phyloP scores from a whole-genome alignment of 2,113 vertebrate genomes.

The Pelodiscus sinensis region DNA sequence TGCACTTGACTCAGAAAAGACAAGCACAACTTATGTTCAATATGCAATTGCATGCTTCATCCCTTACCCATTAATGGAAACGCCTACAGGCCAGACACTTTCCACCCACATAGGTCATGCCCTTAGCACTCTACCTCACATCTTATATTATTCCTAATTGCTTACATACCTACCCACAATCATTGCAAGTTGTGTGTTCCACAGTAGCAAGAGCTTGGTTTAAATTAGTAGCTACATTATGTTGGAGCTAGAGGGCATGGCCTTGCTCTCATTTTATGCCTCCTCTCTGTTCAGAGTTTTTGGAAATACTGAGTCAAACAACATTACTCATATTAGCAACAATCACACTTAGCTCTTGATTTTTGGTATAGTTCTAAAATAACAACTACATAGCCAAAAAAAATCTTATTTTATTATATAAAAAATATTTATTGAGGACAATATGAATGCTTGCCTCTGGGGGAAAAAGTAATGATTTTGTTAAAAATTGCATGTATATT shows the following conservation, averaged over 20 bases:
- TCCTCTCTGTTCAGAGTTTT: neutral
- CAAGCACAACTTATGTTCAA: neutral
- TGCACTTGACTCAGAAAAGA: neutral
- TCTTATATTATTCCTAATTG: neutral
- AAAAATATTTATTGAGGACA: neutral
- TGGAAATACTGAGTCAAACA: neutral
- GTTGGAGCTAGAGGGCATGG: neutral
- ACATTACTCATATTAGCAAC: neutral
- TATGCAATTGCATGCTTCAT: neutral
- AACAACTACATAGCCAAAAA: neutral
- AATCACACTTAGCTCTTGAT: neutral
- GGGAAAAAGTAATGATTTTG: too few relatives aligned
- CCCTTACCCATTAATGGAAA: accelerated
- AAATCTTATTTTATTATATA: neutral
- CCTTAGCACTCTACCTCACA: neutral
- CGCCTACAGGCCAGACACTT: neutral
- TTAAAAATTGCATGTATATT: neutral
- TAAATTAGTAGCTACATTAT: neutral
- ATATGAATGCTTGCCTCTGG: neutral
- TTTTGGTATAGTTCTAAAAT: neutral
- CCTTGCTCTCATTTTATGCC: neutral
- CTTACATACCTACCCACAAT: neutral
- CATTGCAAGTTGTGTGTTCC: neutral
- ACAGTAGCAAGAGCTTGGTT: neutral
- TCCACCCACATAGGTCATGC: neutral